Conservation (phyloP, 2,797 vertebrate genomes). For the Peromyscus eremicus region DNA sequence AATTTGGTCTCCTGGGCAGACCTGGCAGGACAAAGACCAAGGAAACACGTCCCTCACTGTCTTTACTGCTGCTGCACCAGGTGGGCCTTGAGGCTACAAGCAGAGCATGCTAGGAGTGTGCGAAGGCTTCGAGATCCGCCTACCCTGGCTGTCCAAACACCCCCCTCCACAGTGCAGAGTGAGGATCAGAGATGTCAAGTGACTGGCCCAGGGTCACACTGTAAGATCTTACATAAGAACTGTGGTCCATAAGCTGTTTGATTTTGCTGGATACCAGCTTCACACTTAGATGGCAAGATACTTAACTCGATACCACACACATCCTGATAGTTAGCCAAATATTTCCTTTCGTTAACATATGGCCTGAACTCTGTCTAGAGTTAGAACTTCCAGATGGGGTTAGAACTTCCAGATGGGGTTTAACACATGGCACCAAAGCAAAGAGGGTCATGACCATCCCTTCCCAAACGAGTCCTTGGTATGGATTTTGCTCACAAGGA, state of each 20-base stretch:
- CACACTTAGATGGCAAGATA: background rate
- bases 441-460: rapidly evolving
- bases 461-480: background rate
- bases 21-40: background rate
- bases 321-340: background rate
- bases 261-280: background rate
- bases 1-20: background rate
- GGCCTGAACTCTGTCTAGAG: background rate
- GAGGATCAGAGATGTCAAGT: background rate
- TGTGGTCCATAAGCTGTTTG: background rate
- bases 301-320: rapidly evolving
- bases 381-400: background rate
- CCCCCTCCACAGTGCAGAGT: background rate
- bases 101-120: background rate
- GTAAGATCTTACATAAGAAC: background rate
- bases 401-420: background rate
- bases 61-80: rapidly evolving
- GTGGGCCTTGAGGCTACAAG: background rate
- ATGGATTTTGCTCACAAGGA: background rate
- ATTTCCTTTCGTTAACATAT: background rate
- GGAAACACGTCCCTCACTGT: background rate
- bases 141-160: background rate
- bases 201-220: background rate
- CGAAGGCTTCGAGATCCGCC: too few species aligned
- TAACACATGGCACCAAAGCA: too few species aligned